Percentiles rank a stretch among this genome's conserved stretches.
These are phyloP conservation scores for Agrilus planipennis DNA, from an alignment of 1,140 invertebrate species.

Conservation along the genomic window DNA sequence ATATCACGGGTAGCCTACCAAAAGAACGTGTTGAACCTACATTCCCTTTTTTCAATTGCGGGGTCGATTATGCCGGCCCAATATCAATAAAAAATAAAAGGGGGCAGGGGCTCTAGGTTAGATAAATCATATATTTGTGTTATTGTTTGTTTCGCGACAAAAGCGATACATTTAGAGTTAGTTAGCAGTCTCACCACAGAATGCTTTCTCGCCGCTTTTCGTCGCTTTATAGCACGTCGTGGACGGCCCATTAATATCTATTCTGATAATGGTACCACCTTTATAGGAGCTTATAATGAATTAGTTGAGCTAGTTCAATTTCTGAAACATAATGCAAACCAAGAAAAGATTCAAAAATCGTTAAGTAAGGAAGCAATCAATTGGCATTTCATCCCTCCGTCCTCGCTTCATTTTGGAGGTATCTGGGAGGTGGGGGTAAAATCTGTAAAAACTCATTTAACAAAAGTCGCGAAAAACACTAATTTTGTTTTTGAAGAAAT, in stretches of 20 bases:
- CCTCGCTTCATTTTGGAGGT: constrained; percentile 32
- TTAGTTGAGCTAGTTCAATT: constrained; percentile 5
- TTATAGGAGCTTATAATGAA: constrained; percentile 10
- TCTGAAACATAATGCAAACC: neutral
- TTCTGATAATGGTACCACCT: constrained; percentile 15
- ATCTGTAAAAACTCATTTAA: constrained; percentile 4
- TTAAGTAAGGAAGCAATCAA: constrained; percentile 17
- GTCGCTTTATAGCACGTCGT: constrained; percentile 9
- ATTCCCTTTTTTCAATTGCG: constrained; percentile 15
- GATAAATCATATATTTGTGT: constrained; percentile 19
- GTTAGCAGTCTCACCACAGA: constrained; percentile 19
- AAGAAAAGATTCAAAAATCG: constrained; percentile 1
- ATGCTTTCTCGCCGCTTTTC: constrained; percentile 7
- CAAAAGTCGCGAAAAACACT: neutral
- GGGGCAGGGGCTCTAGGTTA: constrained; percentile 11
- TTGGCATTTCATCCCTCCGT: constrained; percentile 35
- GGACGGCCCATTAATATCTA: constrained; percentile 9
- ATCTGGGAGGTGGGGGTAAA: constrained; percentile 26
- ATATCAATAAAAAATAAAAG: constrained; percentile 7
- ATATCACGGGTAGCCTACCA: constrained; percentile 14
- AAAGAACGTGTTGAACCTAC: constrained; percentile 7
- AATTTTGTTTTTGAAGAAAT: constrained; percentile 9
- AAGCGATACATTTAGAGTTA: constrained; percentile 34
- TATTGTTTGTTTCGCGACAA: constrained; percentile 33
- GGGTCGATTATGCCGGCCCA: constrained; percentile 26